Percentiles rank a stretch among this genome's conserved stretches.
Conservation (phyloP, 2,888 invertebrate species). For the Epinotia brunnichana region DNA sequence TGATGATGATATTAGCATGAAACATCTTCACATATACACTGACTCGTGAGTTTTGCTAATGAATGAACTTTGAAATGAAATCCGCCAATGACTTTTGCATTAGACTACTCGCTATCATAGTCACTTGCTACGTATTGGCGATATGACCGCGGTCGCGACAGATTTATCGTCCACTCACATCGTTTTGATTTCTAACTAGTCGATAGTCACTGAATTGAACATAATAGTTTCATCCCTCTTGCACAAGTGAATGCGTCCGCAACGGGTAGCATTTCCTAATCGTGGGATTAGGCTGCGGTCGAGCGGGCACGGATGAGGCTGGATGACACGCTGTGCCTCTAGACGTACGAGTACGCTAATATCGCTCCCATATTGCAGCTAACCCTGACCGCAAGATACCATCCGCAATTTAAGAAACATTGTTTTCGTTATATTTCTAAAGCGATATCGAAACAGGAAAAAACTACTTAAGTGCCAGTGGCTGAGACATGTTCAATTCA, state of each 20-base stretch:
- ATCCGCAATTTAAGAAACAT: conserved; percentile 1
- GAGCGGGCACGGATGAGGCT: conserved; percentile 30
- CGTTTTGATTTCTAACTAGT: conserved; percentile 40
- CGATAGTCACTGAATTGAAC: conserved; percentile 40
- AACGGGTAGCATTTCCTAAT: conserved; percentile 41
- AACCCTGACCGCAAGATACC: conserved; percentile 11
- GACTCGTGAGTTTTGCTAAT: too few species aligned
- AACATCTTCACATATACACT: too few species aligned
- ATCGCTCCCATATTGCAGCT: conserved; percentile 20
- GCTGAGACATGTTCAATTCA: conserved; percentile 40
- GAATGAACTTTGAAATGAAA: neutral
- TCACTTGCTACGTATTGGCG: conserved; percentile 40
- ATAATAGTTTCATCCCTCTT: conserved; percentile 43
- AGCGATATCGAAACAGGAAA: conserved; percentile 21
- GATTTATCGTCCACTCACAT: conserved; percentile 39
- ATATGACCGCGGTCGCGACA: conserved; percentile 40
- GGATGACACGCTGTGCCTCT: conserved; percentile 32
- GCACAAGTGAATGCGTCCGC: conserved; percentile 37
- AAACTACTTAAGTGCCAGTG: conserved; percentile 37
- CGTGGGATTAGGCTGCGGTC: conserved; percentile 39
- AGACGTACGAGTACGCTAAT: conserved; percentile 12
- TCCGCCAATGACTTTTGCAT: conserved; percentile 15
- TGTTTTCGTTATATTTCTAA: conserved; percentile 9
- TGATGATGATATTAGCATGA: too few species aligned
- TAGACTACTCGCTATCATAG: conserved; percentile 29